These are phyloP conservation scores for Episyrphus balteatus DNA, from an alignment of 1,140 invertebrate genomes.

Conservation along the genomic window DNA sequence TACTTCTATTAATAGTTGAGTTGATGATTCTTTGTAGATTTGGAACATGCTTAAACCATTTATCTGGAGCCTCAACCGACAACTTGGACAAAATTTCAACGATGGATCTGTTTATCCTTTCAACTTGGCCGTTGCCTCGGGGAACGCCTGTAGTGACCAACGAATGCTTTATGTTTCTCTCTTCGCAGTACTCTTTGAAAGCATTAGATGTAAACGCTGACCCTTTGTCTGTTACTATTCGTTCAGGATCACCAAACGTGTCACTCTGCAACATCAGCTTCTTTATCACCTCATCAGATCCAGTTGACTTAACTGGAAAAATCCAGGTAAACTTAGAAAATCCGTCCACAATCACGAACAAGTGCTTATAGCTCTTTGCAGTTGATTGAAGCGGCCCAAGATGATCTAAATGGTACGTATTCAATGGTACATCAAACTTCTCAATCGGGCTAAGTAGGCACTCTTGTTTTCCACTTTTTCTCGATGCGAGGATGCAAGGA, in stretches of 20 bases:
- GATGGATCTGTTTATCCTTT: too few species aligned
- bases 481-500: constrained; percentile 18
- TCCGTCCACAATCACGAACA: constrained; percentile 19
- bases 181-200: too few species aligned
- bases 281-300: constrained; percentile 8
- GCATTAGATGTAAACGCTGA: background rate
- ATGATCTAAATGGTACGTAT: constrained; percentile 10
- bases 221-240: constrained; percentile 12
- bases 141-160: too few species aligned
- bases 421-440: constrained; percentile 19
- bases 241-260: too few species aligned
- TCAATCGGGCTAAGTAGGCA: constrained; percentile 24
- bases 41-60: too few species aligned
- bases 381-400: constrained; percentile 18
- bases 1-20: too few species aligned
- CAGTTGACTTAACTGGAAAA: background rate
- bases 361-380: constrained; percentile 22
- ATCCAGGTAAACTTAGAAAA: constrained; percentile 13
- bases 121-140: too few species aligned
- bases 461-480: constrained; percentile 33
- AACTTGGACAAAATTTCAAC: too few species aligned
- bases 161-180: too few species aligned
- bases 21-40: too few species aligned
- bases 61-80: too few species aligned
- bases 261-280: too few species aligned